Evolutionary conservation across 2,888 invertebrate species (phyloP), one percentile per base, ranked within the genome.

Genomic region (Dryobotodes eremita): DNA sequence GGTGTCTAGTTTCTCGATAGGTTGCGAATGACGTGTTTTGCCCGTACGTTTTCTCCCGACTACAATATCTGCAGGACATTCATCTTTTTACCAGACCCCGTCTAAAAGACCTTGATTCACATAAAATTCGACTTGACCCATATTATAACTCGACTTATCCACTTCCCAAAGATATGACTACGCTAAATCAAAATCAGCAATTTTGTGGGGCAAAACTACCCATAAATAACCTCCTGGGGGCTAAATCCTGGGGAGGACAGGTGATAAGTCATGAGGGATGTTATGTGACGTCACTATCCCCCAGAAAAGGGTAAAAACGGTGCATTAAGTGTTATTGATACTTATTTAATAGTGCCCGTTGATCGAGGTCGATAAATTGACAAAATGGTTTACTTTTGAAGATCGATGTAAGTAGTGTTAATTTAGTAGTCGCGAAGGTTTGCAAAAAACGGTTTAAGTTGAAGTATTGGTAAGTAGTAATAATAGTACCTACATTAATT

Each of bases 191-290:
- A 74, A 79, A 74, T 74, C 75, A 64, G 78, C 77, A 79, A 87
- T 84, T 85, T 83, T 70, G 69, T 84, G 83, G 74, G 69, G 71
- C 74, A 75, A 74, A 80, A 78, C 71, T 80, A 62, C 77, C 80
- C 71, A 90, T 91, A 91, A 90, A 91, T 90, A 88, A 84, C 65
- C 75, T 57, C 61, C 15, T 64, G 69, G 81, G 85, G 88, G 82
- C 88, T 91, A 89, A 91, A 91, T 88, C 89, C 89, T 91, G 92
- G 79, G 78, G 82, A 80, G 72, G 90, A 89, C 90, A 90, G 90
- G 92, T 92, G 88, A 92, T 92, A 92, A 92, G 88, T 92, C 89
- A 91, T 84, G 76, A 77, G 85, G 83, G 65, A 70, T 70, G 79
- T 62, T 71, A 20, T 71, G 69, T 86, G 77, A 84, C 82, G 80